Evolutionary conservation across 2,888 invertebrate species (phyloP).

Genomic region (Netelia inedita): DNA sequence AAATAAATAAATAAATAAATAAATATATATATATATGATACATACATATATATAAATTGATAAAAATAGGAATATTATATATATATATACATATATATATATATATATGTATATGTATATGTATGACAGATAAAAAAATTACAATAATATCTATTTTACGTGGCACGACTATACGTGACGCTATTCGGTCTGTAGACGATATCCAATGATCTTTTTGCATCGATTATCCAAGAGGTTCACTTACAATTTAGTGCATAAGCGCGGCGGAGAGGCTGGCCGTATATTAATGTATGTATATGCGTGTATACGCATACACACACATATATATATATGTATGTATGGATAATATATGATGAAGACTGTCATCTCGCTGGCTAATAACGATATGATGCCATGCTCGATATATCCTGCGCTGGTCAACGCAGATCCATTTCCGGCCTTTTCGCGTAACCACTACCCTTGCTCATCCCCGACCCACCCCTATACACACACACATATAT

Average conservation of each 20-base stretch:
- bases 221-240: constrained; percentile 66
- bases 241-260: constrained; percentile 58
- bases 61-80: constrained; percentile 72
- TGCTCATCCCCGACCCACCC: constrained; percentile 52
- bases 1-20: constrained; percentile 68
- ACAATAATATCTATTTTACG: constrained; percentile 72
- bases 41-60: constrained; percentile 74
- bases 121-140: constrained; percentile 68
- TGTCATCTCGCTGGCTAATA: constrained; percentile 59
- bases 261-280: constrained; percentile 55
- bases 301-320: neutral
- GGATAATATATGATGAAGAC: constrained; percentile 57
- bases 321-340: constrained; percentile 23
- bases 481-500: constrained; percentile 18
- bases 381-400: constrained; percentile 53
- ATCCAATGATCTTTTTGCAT: constrained; percentile 66
- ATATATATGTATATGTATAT: constrained; percentile 55
- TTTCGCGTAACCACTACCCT: constrained; percentile 65
- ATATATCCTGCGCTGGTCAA: constrained; percentile 57
- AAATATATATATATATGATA: constrained; percentile 73
- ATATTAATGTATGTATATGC: constrained; percentile 15
- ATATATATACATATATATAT: constrained; percentile 51
- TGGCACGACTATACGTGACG: constrained; percentile 68
- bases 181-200: constrained; percentile 65
- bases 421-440: constrained; percentile 68